phyloP scores from a whole-genome alignment of 2,888 invertebrate species.

The Pediacus dermestoides region DNA sequence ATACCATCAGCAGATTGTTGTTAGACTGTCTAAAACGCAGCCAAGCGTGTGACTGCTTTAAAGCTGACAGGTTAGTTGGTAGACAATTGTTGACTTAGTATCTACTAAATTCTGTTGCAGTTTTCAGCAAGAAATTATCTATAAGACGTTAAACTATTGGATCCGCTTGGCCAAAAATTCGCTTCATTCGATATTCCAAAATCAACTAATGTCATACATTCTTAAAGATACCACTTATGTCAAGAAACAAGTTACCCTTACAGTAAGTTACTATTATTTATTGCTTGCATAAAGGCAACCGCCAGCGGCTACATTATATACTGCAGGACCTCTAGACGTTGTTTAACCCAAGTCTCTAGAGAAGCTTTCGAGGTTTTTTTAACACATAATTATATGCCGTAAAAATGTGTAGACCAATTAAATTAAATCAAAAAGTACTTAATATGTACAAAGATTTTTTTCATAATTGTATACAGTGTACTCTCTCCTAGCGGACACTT shows the following conservation, averaged over 20 bases:
- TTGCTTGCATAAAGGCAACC: no score
- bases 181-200: conserved; percentile 27
- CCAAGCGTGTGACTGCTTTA: conserved; percentile 29
- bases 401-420: no score
- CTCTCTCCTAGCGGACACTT: no score
- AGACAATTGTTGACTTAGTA: neutral
- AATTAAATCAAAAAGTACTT: no score
- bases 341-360: no score
- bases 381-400: no score
- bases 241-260: conserved; percentile 24
- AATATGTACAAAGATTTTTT: no score
- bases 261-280: conserved; percentile 20
- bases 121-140: conserved; percentile 25
- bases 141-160: conserved; percentile 25
- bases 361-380: no score
- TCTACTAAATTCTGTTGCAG: conserved; percentile 14
- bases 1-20: conserved; percentile 27
- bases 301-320: no score
- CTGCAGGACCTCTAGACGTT: no score
- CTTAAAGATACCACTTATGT: conserved; percentile 27
- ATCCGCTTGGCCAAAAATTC: conserved; percentile 23
- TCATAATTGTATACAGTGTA: no score
- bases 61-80: conserved; percentile 19
- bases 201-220: conserved; percentile 24
- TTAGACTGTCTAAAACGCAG: conserved; percentile 25